Conservation (phyloP, 2,888 invertebrate species). For the Andrena dorsata region DNA sequence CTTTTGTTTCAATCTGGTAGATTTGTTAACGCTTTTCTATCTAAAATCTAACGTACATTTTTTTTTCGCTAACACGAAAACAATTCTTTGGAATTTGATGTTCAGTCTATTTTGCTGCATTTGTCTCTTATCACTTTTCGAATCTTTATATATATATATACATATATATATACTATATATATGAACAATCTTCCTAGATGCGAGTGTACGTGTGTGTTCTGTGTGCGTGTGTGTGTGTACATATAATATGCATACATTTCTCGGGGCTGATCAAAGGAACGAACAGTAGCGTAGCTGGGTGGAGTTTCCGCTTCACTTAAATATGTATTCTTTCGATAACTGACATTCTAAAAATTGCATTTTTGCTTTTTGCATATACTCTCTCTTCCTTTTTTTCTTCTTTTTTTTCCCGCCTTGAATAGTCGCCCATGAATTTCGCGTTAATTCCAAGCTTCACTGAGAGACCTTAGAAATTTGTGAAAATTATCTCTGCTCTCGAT, state of each 20-base stretch:
- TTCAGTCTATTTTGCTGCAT: slow-evolving; percentile 78
- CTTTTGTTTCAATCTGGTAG: slow-evolving; percentile 74
- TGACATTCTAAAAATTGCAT: slow-evolving; percentile 49
- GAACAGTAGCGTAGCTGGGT: slow-evolving; percentile 60
- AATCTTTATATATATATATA: slow-evolving; percentile 30
- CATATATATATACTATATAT: slow-evolving; percentile 37
- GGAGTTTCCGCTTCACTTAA: slow-evolving; percentile 63
- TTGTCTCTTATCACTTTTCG: slow-evolving; percentile 74
- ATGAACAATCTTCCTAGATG: slow-evolving; percentile 74
- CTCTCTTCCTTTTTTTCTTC: neutral
- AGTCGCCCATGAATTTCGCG: slow-evolving; percentile 24
- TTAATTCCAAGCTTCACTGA: neutral
- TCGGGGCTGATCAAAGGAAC: slow-evolving; percentile 62
- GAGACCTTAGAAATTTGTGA: slow-evolving; percentile 3
- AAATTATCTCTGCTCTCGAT: slow-evolving; percentile 17
- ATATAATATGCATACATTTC: slow-evolving; percentile 72
- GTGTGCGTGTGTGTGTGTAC: slow-evolving; percentile 72
- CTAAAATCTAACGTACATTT: slow-evolving; percentile 71
- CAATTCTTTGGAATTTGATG: slow-evolving; percentile 73
- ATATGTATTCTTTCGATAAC: slow-evolving; percentile 27
- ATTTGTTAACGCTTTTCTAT: slow-evolving; percentile 82
- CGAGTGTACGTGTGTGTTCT: slow-evolving; percentile 75
- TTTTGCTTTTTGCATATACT: slow-evolving; percentile 59
- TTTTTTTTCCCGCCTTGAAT: slow-evolving; percentile 18
- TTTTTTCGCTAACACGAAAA: slow-evolving; percentile 78